Evolutionary conservation across 1,140 invertebrate genomes (phyloP).

Genomic region (Listronotus oregonensis): DNA sequence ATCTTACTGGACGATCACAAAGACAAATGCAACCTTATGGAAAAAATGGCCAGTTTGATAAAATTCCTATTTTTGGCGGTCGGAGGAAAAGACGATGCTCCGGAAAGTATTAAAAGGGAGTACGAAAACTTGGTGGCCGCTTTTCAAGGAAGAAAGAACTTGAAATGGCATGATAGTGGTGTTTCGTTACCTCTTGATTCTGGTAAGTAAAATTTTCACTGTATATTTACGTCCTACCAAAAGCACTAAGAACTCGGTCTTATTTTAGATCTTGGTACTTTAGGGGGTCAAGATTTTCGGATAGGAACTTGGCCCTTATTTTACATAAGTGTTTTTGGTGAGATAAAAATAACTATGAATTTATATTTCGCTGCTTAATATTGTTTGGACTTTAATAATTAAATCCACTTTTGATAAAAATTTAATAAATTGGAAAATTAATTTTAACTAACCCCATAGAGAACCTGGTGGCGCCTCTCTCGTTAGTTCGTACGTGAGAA

Average conservation of each 20-base stretch:
- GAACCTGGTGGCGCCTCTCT: too few relatives aligned
- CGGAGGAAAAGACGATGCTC: slow-evolving; percentile 42
- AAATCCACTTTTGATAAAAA: too few relatives aligned
- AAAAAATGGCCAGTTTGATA: slow-evolving; percentile 39
- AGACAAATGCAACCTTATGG: slow-evolving; percentile 38
- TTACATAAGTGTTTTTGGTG: too few relatives aligned
- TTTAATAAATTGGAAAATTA: too few relatives aligned
- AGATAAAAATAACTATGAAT: too few relatives aligned
- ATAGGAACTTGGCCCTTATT: too few relatives aligned
- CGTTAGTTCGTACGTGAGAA: too few relatives aligned
- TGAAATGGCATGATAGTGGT: slow-evolving; percentile 57
- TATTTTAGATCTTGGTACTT: too few relatives aligned
- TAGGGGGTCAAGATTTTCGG: too few relatives aligned
- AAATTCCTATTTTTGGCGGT: slow-evolving; percentile 43
- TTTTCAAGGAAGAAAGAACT: slow-evolving; percentile 57
- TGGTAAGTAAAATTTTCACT: slow-evolving; percentile 1
- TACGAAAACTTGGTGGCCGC: slow-evolving; percentile 45
- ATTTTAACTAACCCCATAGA: too few relatives aligned
- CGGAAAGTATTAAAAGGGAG: slow-evolving; percentile 34
- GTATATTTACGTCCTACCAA: not conserved
- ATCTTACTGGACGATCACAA: slow-evolving; percentile 42
- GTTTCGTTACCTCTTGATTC: slow-evolving; percentile 27
- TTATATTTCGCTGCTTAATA: too few relatives aligned
- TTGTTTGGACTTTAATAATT: too few relatives aligned
- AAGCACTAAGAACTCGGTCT: not conserved